Evolutionary conservation across 2,888 invertebrate species (phyloP).

Genomic region (Taphrorychus bicolor): DNA sequence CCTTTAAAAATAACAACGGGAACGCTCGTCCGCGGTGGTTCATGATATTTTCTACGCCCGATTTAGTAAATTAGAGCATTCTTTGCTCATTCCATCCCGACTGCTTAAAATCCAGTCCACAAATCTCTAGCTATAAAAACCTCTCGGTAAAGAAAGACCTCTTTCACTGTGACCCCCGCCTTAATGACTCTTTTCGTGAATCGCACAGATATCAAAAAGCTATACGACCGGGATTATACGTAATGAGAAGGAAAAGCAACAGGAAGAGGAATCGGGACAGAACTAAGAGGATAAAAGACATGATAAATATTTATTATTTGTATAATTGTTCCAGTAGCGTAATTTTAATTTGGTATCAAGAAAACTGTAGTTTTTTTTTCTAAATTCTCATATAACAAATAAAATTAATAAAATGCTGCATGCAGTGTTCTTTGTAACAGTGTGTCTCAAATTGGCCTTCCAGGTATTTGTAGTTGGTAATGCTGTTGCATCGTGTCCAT

Average conservation of each 20-base stretch:
- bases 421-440: too few relatives aligned
- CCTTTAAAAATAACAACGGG: too few relatives aligned
- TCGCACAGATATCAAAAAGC: constrained; percentile 43
- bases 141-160: constrained; percentile 28
- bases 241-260: constrained; percentile 56
- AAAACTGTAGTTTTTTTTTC: too few relatives aligned
- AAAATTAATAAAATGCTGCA: too few relatives aligned
- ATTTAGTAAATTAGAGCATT: constrained; percentile 50
- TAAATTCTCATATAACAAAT: too few relatives aligned
- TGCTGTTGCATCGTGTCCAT: too few relatives aligned
- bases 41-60: too few relatives aligned
- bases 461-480: too few relatives aligned
- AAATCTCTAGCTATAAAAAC: constrained; percentile 39
- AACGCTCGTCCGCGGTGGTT: too few relatives aligned
- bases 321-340: constrained; percentile 54
- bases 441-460: too few relatives aligned
- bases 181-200: constrained; percentile 37
- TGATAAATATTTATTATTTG: constrained; percentile 59
- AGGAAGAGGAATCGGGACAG: constrained; percentile 56
- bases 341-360: too few relatives aligned
- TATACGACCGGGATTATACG: constrained; percentile 52
- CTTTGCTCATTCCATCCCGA: constrained; percentile 31
- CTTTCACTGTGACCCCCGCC: constrained; percentile 23
- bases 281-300: constrained; percentile 56
- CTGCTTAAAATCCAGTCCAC: constrained; percentile 34